Percentiles rank a stretch among this genome's conserved stretches.
Evolutionary conservation across 2,888 invertebrate genomes (phyloP).

Genomic region (Abrostola tripartita): DNA sequence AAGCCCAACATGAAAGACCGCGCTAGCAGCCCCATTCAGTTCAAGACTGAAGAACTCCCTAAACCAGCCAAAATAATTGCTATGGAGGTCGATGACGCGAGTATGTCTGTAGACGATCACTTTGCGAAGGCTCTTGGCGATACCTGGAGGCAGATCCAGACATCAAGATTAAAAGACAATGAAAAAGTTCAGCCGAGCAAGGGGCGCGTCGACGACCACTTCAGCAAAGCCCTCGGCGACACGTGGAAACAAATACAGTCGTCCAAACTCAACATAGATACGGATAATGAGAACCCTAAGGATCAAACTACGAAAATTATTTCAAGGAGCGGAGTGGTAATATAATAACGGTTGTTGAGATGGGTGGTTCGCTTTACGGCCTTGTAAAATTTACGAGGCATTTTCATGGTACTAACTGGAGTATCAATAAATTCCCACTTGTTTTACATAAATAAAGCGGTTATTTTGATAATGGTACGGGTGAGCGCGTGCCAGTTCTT

Average conservation of each 20-base stretch:
- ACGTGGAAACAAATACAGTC: conserved; percentile 94
- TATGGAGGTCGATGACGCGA: conserved; percentile 89
- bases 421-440: conserved; percentile 83
- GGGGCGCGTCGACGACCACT: conserved; percentile 94
- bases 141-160: conserved; percentile 93
- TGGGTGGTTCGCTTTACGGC: conserved; percentile 75
- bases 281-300: conserved; percentile 74
- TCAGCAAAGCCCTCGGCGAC: conserved; percentile 96
- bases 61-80: conserved; percentile 83
- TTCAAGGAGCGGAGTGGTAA: conserved; percentile 85
- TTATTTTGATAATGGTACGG: conserved; percentile 66
- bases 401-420: conserved; percentile 75
- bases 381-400: conserved; percentile 79
- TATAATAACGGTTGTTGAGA: conserved; percentile 74
- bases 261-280: conserved; percentile 79
- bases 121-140: conserved; percentile 96
- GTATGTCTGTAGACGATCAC: conserved; percentile 95
- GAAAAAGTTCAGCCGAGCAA: conserved; percentile 74
- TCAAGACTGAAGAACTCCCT: conserved; percentile 75
- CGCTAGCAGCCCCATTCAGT: conserved; percentile 84
- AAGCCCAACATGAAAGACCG: conserved; percentile 85
- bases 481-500: conserved; percentile 56
- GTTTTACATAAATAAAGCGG: conserved; percentile 75
- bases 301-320: conserved; percentile 82
- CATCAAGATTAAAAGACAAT: conserved; percentile 86